Conservation (phyloP, 2,888 invertebrate species). For the Enchytraeus crypticus region DNA sequence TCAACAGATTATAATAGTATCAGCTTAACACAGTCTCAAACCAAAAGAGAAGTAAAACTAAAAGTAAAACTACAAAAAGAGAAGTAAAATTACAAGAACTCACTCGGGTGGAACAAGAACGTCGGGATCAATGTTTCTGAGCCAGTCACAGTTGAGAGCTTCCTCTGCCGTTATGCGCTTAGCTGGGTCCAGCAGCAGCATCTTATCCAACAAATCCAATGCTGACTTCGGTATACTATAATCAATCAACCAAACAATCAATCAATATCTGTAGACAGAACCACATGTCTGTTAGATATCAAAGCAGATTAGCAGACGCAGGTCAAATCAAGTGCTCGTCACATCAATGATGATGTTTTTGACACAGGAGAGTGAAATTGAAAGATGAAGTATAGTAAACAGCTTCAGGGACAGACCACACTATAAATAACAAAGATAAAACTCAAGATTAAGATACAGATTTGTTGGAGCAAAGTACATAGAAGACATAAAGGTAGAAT, state of each 20-base stretch:
- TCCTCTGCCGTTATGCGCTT: slow-evolving; percentile 86
- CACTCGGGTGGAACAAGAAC: slow-evolving; percentile 56
- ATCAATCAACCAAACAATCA: slow-evolving; percentile 9
- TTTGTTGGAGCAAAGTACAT: too few relatives aligned
- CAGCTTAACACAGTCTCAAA: not conserved
- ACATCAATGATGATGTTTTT: too few relatives aligned
- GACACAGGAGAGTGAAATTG: too few relatives aligned
- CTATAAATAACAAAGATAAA: too few relatives aligned
- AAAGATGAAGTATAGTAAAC: too few relatives aligned
- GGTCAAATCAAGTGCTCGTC: too few relatives aligned
- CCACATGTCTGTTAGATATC: too few relatives aligned
- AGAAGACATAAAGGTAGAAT: too few relatives aligned
- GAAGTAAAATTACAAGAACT: not conserved
- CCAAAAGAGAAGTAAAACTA: not conserved
- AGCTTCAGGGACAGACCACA: too few relatives aligned
- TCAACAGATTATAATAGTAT: not conserved
- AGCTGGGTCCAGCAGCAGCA: slow-evolving; percentile 91
- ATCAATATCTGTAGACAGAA: not conserved
- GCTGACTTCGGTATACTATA: slow-evolving; percentile 71
- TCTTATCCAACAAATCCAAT: slow-evolving; percentile 81
- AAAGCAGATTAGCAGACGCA: too few relatives aligned
- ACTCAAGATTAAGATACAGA: too few relatives aligned
- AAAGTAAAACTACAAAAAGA: not conserved
- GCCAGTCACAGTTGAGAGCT: slow-evolving; percentile 83
- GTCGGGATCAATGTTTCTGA: slow-evolving; percentile 79